A percentile compares a stretch with the other conserved stretches of the same genome.
Evolutionary conservation across 37 sponge, comb jelly and placozoan genomes (phyloP).

Genomic region (Mnemiopsis leidyi): DNA sequence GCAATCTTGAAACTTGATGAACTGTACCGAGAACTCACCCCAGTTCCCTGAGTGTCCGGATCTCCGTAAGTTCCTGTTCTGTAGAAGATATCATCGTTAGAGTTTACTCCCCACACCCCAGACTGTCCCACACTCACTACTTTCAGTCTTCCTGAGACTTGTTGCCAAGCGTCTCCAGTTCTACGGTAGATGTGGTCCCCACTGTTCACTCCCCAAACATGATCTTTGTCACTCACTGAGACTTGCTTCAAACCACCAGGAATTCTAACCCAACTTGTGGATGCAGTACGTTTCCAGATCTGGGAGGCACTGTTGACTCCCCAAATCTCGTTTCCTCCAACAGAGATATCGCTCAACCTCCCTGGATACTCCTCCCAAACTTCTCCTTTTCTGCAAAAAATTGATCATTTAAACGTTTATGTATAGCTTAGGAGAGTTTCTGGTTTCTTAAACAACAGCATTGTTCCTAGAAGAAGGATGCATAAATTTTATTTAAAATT

Average conservation of each 20-base stretch:
- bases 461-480: too few species aligned
- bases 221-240: not conserved
- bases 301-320: not conserved
- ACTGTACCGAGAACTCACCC: not conserved
- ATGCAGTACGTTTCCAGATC: not conserved
- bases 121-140: not conserved
- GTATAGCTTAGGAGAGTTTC: too few species aligned
- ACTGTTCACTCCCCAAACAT: slow-evolving; percentile 29
- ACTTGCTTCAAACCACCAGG: not conserved
- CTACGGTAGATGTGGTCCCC: not conserved
- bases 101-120: not conserved
- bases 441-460: too few species aligned
- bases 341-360: not conserved
- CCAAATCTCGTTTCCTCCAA: not conserved
- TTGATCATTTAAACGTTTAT: too few species aligned
- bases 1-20: too few species aligned
- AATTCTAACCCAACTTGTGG: not conserved
- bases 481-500: too few species aligned
- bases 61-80: slow-evolving; percentile 6
- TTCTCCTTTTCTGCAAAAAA: not conserved
- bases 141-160: not conserved
- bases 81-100: slow-evolving; percentile 22
- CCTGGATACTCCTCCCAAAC: not conserved
- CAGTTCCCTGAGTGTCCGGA: not conserved
- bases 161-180: not conserved